These are phyloP conservation scores for Lasioglossum oenotherae DNA, from an alignment of 2,888 invertebrate species.

Conservation along the genomic window DNA sequence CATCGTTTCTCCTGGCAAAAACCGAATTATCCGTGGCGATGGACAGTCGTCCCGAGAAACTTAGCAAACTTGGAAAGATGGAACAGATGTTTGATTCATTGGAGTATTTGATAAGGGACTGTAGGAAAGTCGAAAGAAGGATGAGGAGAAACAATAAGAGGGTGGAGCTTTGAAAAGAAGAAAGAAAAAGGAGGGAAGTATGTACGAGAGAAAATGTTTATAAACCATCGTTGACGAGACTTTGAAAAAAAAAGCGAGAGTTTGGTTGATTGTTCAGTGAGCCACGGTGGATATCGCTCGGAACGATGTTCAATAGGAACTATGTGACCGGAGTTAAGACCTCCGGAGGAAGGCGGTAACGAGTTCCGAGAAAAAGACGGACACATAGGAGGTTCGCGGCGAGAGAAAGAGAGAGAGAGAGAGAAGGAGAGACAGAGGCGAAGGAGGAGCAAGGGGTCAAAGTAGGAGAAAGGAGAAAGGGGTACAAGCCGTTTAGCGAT, in stretches of 20 bases:
- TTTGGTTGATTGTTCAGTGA: not conserved
- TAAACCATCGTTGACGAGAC: not conserved
- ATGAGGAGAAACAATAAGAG: too few relatives aligned
- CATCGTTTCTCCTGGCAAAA: too few relatives aligned
- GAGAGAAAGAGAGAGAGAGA: not conserved
- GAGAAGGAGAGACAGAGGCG: not conserved
- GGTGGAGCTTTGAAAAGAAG: too few relatives aligned
- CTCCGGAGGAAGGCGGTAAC: slow-evolving; percentile 29
- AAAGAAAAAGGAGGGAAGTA: too few relatives aligned
- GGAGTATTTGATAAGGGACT: too few relatives aligned
- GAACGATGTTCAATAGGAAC: slow-evolving; percentile 33
- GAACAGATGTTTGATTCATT: too few relatives aligned
- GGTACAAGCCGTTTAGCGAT: slow-evolving; percentile 80
- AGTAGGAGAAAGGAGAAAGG: slow-evolving; percentile 45
- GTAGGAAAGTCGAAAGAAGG: too few relatives aligned
- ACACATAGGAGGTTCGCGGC: not conserved
- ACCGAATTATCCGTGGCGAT: not conserved
- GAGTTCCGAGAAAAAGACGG: slow-evolving; percentile 18
- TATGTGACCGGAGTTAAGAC: slow-evolving; percentile 22
- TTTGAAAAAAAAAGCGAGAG: not conserved
- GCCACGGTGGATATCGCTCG: not conserved
- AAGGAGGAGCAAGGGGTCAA: not conserved
- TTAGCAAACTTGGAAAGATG: too few relatives aligned
- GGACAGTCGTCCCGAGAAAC: too few relatives aligned
- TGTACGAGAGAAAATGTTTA: not conserved